Percentiles rank a stretch among this genome's conserved stretches.
Evolutionary conservation across 2,888 invertebrate genomes (phyloP).

Genomic region (Smittia sp.): DNA sequence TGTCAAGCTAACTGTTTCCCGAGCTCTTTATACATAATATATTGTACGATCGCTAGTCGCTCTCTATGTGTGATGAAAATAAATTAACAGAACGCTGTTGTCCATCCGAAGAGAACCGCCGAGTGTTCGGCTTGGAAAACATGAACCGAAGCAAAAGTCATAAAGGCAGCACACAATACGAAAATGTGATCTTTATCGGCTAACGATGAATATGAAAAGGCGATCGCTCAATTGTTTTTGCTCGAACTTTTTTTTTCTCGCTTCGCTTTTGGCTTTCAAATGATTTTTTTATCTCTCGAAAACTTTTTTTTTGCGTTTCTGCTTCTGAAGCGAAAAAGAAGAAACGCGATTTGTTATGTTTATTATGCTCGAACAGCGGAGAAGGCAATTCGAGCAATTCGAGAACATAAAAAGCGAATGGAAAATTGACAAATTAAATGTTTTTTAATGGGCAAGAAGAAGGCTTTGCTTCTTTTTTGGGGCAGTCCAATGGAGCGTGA

Average conservation of each 20-base stretch:
- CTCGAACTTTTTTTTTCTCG: background rate
- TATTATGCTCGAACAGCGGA: background rate
- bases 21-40: constrained; percentile 12
- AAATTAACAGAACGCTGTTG: background rate
- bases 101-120: background rate
- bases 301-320: constrained; percentile 6
- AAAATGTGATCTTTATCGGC: constrained; percentile 12
- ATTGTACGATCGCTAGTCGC: background rate
- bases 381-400: background rate
- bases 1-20: constrained; percentile 2
- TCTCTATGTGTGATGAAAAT: constrained; percentile 12
- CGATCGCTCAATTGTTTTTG: background rate
- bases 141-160: background rate
- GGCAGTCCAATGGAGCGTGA: no score
- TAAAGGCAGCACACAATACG: constrained; percentile 7
- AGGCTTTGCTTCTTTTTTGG: no score
- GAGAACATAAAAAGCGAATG: background rate
- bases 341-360: constrained; percentile 4
- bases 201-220: background rate
- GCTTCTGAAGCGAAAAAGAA: background rate
- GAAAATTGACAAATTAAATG: background rate
- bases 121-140: background rate
- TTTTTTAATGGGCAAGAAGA: background rate
- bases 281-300: background rate
- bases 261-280: background rate